Conservation (phyloP, 2,113 vertebrate genomes). For the Carassius auratus region DNA sequence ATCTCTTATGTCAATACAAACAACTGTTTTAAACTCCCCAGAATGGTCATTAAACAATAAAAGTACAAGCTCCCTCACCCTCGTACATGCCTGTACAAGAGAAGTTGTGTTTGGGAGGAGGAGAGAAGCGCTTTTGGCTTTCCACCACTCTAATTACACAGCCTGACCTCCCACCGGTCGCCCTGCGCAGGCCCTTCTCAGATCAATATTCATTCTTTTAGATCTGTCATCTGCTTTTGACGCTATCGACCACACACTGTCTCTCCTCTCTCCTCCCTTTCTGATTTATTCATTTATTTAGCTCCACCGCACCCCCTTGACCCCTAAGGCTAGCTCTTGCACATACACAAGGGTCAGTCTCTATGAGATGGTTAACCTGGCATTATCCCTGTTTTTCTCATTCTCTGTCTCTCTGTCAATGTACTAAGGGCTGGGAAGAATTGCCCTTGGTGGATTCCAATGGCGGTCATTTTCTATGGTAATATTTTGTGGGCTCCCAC, state of each 20-base stretch:
- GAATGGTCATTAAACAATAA: background rate
- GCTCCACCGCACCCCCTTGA: slow-evolving; percentile 33
- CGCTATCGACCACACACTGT: slow-evolving; percentile 79
- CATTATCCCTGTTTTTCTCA: slow-evolving; percentile 50
- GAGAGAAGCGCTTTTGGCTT: slow-evolving; percentile 59
- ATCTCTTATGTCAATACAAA: background rate
- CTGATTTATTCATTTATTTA: slow-evolving; percentile 77
- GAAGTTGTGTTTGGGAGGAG: slow-evolving; percentile 27
- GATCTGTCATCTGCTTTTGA: slow-evolving; percentile 84
- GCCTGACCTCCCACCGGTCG: slow-evolving; percentile 80
- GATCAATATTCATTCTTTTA: slow-evolving; percentile 87
- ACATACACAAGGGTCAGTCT: slow-evolving; percentile 51
- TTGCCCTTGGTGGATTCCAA: slow-evolving; percentile 52
- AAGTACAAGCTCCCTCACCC: background rate
- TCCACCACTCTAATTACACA: slow-evolving; percentile 75
- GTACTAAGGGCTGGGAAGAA: slow-evolving; percentile 50
- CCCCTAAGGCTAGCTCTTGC: slow-evolving; percentile 48
- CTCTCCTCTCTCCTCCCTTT: slow-evolving; percentile 67
- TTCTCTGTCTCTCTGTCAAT: slow-evolving; percentile 33
- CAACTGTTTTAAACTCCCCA: background rate
- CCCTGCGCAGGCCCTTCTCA: slow-evolving; percentile 70
- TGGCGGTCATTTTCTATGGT: slow-evolving; percentile 59
- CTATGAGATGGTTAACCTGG: slow-evolving; percentile 52
- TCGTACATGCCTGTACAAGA: background rate
- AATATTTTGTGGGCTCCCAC: slow-evolving; percentile 52